A percentile compares a stretch with the other conserved stretches of the same genome.
These are phyloP conservation scores for Chirona hameri DNA, from an alignment of 2,888 invertebrate species.

Conservation along the genomic window DNA sequence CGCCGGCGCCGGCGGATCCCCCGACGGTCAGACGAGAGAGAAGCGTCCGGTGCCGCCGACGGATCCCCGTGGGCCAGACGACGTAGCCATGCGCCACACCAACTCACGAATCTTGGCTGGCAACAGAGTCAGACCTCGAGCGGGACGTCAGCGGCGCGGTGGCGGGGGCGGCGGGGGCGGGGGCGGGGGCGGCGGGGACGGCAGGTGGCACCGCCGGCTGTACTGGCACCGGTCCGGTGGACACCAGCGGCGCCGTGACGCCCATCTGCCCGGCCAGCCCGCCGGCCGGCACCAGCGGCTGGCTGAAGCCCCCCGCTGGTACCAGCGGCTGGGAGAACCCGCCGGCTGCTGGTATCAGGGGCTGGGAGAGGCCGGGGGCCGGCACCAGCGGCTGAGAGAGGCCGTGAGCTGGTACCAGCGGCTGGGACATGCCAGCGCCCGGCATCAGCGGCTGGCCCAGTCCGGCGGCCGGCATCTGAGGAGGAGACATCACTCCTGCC, in stretches of 20 bases:
- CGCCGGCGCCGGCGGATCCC: too few relatives aligned
- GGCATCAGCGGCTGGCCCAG: background rate
- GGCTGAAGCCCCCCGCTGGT: background rate
- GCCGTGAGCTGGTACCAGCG: background rate
- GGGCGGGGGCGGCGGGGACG: conserved; percentile 34
- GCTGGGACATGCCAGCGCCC: background rate
- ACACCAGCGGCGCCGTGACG: conserved; percentile 14
- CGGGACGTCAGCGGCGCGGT: conserved; percentile 36
- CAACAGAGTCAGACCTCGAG: conserved; percentile 47
- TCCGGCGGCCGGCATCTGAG: background rate
- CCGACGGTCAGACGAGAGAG: background rate
- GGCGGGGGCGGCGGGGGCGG: conserved; percentile 34
- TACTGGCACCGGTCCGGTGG: conserved; percentile 28
- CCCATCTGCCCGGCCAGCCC: conserved; percentile 13
- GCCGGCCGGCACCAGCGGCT: background rate
- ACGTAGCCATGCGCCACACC: background rate
- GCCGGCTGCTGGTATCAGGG: too few relatives aligned
- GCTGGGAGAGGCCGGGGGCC: background rate
- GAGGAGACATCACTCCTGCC: too few relatives aligned
- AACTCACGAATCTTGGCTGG: conserved; percentile 44
- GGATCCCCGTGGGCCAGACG: background rate
- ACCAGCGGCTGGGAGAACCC: background rate
- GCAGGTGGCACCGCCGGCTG: conserved; percentile 39
- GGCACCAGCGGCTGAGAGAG: background rate
- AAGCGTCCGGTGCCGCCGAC: too few relatives aligned